Evolutionary conservation across 2,888 invertebrate genomes (phyloP).

Genomic region (Gibbula magus): DNA sequence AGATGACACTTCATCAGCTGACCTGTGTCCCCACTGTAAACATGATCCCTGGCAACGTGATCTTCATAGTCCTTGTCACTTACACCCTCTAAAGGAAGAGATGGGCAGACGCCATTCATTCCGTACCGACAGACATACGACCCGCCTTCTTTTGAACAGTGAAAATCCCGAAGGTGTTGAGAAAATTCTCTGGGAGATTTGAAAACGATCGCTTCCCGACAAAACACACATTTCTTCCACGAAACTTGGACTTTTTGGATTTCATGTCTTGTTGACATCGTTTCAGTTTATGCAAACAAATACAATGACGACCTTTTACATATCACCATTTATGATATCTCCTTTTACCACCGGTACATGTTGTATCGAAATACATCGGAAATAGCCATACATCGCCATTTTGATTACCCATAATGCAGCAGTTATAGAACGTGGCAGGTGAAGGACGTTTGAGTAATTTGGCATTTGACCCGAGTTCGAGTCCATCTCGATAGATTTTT

Average conservation of each 20-base stretch:
- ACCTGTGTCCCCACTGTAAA: slow-evolving; percentile 50
- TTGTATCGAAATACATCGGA: slow-evolving; percentile 14
- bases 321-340: neutral
- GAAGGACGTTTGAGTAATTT: neutral
- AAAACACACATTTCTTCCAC: slow-evolving; percentile 66
- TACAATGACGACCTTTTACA: neutral
- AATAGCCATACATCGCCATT: slow-evolving; percentile 15
- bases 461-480: no score
- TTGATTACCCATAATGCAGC: slow-evolving; percentile 15
- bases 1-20: neutral
- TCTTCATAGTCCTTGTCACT: slow-evolving; percentile 91
- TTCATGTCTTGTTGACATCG: slow-evolving; percentile 12
- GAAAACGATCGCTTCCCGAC: slow-evolving; percentile 56
- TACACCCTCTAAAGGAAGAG: slow-evolving; percentile 91
- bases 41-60: slow-evolving; percentile 84
- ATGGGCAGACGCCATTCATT: slow-evolving; percentile 89
- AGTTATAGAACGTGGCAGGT: slow-evolving; percentile 15
- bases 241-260: slow-evolving; percentile 24
- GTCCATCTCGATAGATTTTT: no score
- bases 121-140: slow-evolving; percentile 92
- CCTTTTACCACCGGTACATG: neutral
- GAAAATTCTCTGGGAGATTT: slow-evolving; percentile 75
- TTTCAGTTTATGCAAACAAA: neutral
- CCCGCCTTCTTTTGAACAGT: slow-evolving; percentile 89
- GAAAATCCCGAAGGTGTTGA: slow-evolving; percentile 87